Conservation (phyloP, 2,797 vertebrate species). For the Gadopsis marmoratus region DNA sequence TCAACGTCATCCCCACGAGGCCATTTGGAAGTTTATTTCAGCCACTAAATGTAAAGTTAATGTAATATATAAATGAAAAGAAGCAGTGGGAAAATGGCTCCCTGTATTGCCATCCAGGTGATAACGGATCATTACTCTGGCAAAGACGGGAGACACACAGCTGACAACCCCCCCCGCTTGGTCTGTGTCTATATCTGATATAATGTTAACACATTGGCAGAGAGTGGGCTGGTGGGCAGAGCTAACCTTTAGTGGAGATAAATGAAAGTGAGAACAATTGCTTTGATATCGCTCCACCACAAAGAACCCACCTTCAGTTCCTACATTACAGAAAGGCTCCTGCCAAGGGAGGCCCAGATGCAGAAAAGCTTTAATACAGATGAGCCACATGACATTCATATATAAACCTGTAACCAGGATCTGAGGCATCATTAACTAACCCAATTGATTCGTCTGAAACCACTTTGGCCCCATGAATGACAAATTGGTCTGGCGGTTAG, state of each 20-base stretch:
- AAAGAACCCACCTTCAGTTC: slow-evolving; percentile 54
- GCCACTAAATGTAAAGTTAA: slow-evolving; percentile 18
- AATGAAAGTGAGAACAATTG: slow-evolving; percentile 67
- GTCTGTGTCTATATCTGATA: slow-evolving; percentile 58
- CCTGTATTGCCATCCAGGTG: slow-evolving; percentile 11
- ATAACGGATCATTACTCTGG: slow-evolving; percentile 46
- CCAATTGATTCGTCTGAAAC: slow-evolving; percentile 22
- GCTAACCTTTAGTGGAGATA: slow-evolving; percentile 71
- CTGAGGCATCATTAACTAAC: slow-evolving; percentile 33
- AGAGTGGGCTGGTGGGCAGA: slow-evolving; percentile 55
- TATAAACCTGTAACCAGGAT: slow-evolving; percentile 20
- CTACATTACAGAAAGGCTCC: slow-evolving; percentile 35
- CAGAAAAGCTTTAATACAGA: slow-evolving; percentile 42
- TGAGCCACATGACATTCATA: slow-evolving; percentile 26
- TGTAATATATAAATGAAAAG: slow-evolving; percentile 14
- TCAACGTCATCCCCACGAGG: slow-evolving; percentile 27
- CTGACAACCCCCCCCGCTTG: too few species aligned
- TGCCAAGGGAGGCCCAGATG: slow-evolving; percentile 31
- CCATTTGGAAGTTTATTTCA: slow-evolving; percentile 37
- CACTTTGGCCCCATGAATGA: not conserved
- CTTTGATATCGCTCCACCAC: slow-evolving; percentile 54
- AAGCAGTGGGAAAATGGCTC: slow-evolving; percentile 27
- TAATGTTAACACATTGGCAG: slow-evolving; percentile 44
- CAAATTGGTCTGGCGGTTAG: slow-evolving; percentile 24
- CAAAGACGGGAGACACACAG: slow-evolving; percentile 18